phyloP scores from a whole-genome alignment of 2,797 vertebrate species.

The Mormyrus proboscirostris region DNA sequence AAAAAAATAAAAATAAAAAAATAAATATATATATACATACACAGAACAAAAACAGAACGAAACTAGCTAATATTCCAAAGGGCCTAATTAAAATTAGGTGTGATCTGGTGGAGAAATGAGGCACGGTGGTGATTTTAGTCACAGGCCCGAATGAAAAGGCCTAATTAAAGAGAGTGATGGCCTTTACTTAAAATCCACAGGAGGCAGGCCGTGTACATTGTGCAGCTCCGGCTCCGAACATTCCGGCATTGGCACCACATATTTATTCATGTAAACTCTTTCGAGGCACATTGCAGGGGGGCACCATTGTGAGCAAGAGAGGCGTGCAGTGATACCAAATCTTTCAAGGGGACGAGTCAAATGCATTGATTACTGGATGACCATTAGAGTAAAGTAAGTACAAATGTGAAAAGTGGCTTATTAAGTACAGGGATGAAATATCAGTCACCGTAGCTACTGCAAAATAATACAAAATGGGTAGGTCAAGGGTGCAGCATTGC shows the following conservation, averaged over 20 bases:
- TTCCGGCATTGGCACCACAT: constrained; percentile 48
- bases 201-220: constrained; percentile 54
- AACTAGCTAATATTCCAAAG: constrained; percentile 78
- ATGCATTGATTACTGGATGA: neutral
- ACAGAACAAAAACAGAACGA: neutral
- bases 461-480: neutral
- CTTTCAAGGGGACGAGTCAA: neutral
- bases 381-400: neutral
- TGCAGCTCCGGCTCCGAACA: constrained; percentile 59
- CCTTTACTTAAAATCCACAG: constrained; percentile 75
- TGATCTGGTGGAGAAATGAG: constrained; percentile 68
- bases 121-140: constrained; percentile 82
- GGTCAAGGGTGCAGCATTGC: neutral
- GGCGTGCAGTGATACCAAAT: neutral
- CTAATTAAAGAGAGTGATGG: constrained; percentile 95
- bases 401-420: neutral
- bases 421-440: neutral
- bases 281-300: constrained; percentile 24
- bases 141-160: constrained; percentile 70
- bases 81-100: constrained; percentile 92
- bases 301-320: neutral
- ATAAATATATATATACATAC: too few relatives aligned
- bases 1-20: constrained; percentile 51
- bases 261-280: constrained; percentile 41
- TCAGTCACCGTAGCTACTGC: neutral